Evolutionary conservation across 2,113 vertebrate genomes (phyloP).

Genomic region (Nipponia nippon): DNA sequence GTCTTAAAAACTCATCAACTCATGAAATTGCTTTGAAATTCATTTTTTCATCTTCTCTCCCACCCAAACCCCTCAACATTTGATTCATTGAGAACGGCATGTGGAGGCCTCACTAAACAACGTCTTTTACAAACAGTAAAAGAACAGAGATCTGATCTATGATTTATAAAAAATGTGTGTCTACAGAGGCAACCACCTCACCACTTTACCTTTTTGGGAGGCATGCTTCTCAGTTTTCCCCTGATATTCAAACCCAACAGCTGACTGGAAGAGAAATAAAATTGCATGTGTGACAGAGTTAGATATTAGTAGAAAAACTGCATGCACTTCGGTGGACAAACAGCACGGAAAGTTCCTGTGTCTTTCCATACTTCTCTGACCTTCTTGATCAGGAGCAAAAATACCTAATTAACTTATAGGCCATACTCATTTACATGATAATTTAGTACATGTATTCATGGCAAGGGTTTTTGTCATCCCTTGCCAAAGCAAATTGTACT

Average conservation of each 20-base stretch:
- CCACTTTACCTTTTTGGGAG: conserved; percentile 90
- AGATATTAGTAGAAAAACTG: neutral
- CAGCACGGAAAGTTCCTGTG: rapidly evolving
- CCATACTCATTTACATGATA: neutral
- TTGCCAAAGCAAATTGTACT: neutral
- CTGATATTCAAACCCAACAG: conserved; percentile 93
- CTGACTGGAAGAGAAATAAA: conserved; percentile 79
- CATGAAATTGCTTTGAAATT: neutral
- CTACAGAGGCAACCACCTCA: neutral
- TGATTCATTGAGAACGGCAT: neutral
- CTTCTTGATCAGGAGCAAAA: neutral
- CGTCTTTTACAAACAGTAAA: neutral
- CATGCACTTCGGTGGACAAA: neutral
- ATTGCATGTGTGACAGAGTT: neutral
- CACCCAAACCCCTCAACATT: neutral
- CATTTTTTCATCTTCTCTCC: neutral
- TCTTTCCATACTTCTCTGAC: neutral
- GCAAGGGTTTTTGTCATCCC: neutral
- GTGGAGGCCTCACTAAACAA: neutral
- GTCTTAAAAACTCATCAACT: neutral
- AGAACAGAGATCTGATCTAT: neutral
- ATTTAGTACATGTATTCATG: neutral
- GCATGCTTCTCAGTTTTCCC: conserved; percentile 96
- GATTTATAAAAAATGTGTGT: neutral
- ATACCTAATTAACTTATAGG: neutral